Percentiles rank a stretch among this genome's conserved stretches.
Evolutionary conservation across 2,888 invertebrate genomes (phyloP).

Genomic region (Junonia oenone): DNA sequence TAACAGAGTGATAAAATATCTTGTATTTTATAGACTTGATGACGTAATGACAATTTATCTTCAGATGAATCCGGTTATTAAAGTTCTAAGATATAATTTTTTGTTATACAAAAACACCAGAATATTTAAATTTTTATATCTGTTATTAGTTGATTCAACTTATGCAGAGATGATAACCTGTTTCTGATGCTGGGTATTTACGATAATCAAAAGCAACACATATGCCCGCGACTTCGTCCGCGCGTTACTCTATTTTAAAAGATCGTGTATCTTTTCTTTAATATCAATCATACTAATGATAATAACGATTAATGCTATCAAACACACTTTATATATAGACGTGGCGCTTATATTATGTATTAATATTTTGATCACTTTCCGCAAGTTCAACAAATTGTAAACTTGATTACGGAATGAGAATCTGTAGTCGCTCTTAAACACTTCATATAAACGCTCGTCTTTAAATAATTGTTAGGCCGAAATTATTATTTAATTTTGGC

Average conservation of each 20-base stretch:
- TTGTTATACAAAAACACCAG: background rate
- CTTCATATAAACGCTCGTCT: constrained; percentile 30
- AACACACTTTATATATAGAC: background rate
- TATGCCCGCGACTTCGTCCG: too few species aligned
- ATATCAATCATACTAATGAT: background rate
- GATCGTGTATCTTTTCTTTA: too few species aligned
- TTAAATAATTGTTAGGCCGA: background rate
- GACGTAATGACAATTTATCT: too few species aligned
- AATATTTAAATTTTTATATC: background rate
- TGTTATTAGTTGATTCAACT: too few species aligned
- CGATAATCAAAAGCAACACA: too few species aligned
- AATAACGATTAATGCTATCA: background rate
- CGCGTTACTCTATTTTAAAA: too few species aligned
- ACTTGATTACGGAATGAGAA: constrained; percentile 38
- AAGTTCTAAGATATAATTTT: too few species aligned
- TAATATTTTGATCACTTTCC: constrained; percentile 21
- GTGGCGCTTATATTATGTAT: background rate
- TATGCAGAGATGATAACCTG: too few species aligned
- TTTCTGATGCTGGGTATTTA: too few species aligned
- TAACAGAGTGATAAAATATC: too few species aligned
- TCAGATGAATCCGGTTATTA: too few species aligned
- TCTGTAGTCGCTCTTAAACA: constrained; percentile 39
- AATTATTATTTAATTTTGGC: background rate
- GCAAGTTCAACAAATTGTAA: constrained; percentile 41
- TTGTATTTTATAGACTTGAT: too few species aligned